phyloP scores from a whole-genome alignment of 2,888 invertebrate genomes.

The Drosophila lacicola region DNA sequence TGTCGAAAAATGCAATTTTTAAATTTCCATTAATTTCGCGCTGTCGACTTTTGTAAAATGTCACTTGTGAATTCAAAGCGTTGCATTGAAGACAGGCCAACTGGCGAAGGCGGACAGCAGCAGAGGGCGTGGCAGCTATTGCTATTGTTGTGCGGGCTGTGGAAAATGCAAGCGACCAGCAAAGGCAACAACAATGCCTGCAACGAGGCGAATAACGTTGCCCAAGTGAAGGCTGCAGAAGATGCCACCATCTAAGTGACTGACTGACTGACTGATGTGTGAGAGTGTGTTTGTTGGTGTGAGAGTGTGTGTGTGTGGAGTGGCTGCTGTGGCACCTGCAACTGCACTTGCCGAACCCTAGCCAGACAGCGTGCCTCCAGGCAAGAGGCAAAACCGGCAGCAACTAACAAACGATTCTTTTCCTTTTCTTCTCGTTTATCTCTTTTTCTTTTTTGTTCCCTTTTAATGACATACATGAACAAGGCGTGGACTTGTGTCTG shows the following conservation, averaged over 20 bases:
- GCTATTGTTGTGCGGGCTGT: conserved; percentile 39
- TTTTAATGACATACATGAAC: conserved; percentile 71
- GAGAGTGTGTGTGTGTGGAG: conserved; percentile 16
- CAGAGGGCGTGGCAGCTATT: conserved; percentile 25
- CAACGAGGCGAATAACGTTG: conserved; percentile 55
- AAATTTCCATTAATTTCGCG: conserved; percentile 78
- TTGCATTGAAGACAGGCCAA: conserved; percentile 18
- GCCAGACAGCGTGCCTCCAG: conserved; percentile 43
- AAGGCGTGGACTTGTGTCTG: conserved; percentile 38
- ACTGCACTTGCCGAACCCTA: conserved; percentile 27
- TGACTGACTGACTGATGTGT: conserved; percentile 58
- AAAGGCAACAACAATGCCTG: conserved; percentile 44
- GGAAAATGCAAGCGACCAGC: conserved; percentile 37
- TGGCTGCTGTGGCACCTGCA: conserved; percentile 29
- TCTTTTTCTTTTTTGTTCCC: conserved; percentile 11
- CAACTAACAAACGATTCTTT: conserved; percentile 43
- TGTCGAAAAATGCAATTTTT: conserved; percentile 76
- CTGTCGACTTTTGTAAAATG: conserved; percentile 77
- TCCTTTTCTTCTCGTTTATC: conserved; percentile 3
- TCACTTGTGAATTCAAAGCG: conserved; percentile 68
- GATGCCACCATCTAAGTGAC: conserved; percentile 63
- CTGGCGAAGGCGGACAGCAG: conserved; percentile 1
- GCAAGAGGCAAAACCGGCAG: conserved; percentile 35
- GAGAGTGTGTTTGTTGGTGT: conserved; percentile 11
- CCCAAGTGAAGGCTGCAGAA: conserved; percentile 39